These are phyloP conservation scores for Drosophila tripunctata DNA, from an alignment of 2,888 invertebrate genomes.

Conservation along the genomic window DNA sequence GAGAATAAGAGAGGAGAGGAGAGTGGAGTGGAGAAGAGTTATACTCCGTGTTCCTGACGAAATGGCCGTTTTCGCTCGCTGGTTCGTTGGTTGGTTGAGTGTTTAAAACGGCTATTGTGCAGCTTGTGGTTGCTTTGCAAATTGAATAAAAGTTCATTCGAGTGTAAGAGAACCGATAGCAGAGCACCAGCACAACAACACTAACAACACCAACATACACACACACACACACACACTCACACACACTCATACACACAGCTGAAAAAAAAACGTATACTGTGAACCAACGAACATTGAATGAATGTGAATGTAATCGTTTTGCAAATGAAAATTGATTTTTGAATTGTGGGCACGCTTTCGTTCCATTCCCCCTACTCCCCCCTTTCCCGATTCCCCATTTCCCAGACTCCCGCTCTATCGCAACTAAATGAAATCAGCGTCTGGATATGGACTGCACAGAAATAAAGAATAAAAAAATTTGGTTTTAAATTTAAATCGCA, in stretches of 20 bases:
- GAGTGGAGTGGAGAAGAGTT: not conserved
- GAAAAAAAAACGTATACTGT: constrained; percentile 35
- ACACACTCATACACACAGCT: constrained; percentile 34
- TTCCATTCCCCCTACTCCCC: not conserved
- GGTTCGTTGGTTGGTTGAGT: constrained; percentile 64
- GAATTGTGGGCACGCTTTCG: constrained; percentile 64
- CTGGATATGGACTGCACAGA: constrained; percentile 14
- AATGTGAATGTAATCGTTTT: constrained; percentile 80
- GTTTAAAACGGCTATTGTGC: constrained; percentile 79
- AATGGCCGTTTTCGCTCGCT: constrained; percentile 62
- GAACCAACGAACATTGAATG: constrained; percentile 77
- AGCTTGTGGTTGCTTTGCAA: constrained; percentile 81
- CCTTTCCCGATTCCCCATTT: not conserved
- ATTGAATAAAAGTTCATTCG: constrained; percentile 81
- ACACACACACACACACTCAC: constrained; percentile 32
- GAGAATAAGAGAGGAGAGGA: not conserved
- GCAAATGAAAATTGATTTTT: constrained; percentile 82
- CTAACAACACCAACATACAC: constrained; percentile 32
- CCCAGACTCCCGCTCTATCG: constrained; percentile 38
- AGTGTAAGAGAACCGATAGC: constrained; percentile 81
- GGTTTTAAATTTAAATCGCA: constrained; percentile 65
- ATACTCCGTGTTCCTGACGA: constrained; percentile 48
- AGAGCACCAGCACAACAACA: constrained; percentile 34
- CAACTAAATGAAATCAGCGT: constrained; percentile 74
- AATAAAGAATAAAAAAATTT: constrained; percentile 44